Conservation (phyloP, 37 sponge, comb jelly and placozoan genomes). For the Oopsacas minuta region DNA sequence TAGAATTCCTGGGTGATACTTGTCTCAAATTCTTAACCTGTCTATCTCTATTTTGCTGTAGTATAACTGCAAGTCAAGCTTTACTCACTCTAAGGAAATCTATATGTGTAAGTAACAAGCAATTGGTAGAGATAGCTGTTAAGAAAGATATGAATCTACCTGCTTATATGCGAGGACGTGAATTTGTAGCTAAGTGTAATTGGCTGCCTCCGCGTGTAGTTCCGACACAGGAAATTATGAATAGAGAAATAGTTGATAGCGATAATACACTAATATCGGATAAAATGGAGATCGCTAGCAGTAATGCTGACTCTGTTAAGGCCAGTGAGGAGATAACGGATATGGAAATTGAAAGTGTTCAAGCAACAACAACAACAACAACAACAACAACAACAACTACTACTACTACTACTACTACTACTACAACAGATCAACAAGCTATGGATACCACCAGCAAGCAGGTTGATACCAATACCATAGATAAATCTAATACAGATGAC, state of each 20-base stretch:
- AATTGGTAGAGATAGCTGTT: not conserved
- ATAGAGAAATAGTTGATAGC: not conserved
- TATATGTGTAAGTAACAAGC: not conserved
- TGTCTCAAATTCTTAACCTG: constrained; percentile 70
- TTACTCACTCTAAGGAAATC: not conserved
- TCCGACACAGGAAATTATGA: not conserved
- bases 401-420: not conserved
- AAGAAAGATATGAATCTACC: not conserved
- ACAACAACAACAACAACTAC: not conserved
- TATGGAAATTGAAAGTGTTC: not conserved
- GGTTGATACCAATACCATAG: too few species aligned
- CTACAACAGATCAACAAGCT: too few species aligned
- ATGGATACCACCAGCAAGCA: not conserved
- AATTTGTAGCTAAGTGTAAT: not conserved
- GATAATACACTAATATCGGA: not conserved
- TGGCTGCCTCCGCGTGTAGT: not conserved
- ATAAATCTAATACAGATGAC: not conserved
- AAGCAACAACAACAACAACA: not conserved
- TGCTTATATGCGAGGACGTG: not conserved
- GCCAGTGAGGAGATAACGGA: not conserved
- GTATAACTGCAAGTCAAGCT: not conserved
- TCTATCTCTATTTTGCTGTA: not conserved
- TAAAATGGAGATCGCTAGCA: not conserved
- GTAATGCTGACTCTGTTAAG: not conserved
- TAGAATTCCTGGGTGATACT: constrained; percentile 84